These are phyloP conservation scores for Smutsia gigantea DNA, from an alignment of 2,797 vertebrate genomes.

Conservation along the genomic window DNA sequence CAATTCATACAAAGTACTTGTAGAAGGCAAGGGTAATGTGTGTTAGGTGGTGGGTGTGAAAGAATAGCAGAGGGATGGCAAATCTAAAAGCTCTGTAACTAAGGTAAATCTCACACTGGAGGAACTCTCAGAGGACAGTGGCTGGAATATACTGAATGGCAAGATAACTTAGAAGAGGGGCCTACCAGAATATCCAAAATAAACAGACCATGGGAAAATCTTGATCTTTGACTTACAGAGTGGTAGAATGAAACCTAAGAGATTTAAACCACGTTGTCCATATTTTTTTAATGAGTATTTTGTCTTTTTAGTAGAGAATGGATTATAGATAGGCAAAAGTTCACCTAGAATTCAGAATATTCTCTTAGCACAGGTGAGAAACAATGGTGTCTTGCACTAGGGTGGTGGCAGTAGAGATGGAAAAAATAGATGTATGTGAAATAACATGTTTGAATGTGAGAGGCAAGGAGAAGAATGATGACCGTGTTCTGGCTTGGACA, in stretches of 20 bases:
- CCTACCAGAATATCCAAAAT: background rate
- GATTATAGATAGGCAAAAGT: background rate
- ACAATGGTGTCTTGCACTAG: background rate
- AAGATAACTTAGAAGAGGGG: background rate
- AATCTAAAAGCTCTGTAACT: background rate
- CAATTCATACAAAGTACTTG: background rate
- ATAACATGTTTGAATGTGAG: background rate
- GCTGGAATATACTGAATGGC: background rate
- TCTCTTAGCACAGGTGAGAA: background rate
- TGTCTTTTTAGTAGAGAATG: background rate
- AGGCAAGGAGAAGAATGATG: background rate
- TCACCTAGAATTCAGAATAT: constrained; percentile 12
- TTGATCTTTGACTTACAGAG: background rate
- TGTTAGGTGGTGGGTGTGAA: background rate
- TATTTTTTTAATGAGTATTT: background rate
- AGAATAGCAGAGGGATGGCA: background rate
- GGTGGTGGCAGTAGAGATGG: background rate
- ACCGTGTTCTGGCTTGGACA: background rate
- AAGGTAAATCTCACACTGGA: background rate
- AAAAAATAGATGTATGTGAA: background rate
- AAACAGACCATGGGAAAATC: background rate
- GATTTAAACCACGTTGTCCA: background rate
- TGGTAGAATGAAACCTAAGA: background rate
- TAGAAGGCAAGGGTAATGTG: background rate
- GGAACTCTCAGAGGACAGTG: background rate